Conservation (phyloP, 2,113 vertebrate genomes). For the Noctilio leporinus region DNA sequence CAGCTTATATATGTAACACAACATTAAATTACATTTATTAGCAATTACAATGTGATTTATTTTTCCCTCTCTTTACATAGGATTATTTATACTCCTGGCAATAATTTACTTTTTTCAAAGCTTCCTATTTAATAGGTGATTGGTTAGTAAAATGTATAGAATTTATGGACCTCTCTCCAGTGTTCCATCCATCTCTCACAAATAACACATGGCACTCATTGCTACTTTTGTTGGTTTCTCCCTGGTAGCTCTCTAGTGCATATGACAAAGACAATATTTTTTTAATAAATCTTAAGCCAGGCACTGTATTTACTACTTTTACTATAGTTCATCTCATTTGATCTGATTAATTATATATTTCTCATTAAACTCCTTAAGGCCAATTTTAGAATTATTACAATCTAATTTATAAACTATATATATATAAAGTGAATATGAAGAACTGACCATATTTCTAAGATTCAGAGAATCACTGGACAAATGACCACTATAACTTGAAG, state of each 20-base stretch:
- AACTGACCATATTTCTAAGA: not conserved
- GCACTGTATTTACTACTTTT: slow-evolving; percentile 23
- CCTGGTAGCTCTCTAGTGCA: not conserved
- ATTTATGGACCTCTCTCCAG: not conserved
- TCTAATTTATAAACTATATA: not conserved
- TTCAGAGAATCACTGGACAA: slow-evolving; percentile 10
- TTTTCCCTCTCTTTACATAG: not conserved
- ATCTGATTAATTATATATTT: slow-evolving; percentile 39
- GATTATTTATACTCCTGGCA: slow-evolving; percentile 4
- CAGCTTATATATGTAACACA: slow-evolving; percentile 28
- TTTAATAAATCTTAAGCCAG: slow-evolving; percentile 6
- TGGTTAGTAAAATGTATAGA: slow-evolving; percentile 19
- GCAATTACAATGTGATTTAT: slow-evolving; percentile 34
- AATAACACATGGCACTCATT: not conserved
- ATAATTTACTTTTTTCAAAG: slow-evolving; percentile 47
- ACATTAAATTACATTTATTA: slow-evolving; percentile 29
- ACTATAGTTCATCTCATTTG: slow-evolving; percentile 29
- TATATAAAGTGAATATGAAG: not conserved
- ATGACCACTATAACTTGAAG: not conserved
- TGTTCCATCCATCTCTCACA: not conserved
- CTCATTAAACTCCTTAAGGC: slow-evolving; percentile 7
- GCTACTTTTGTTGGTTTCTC: not conserved
- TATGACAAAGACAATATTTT: slow-evolving; percentile 24
- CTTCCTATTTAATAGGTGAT: slow-evolving; percentile 18
- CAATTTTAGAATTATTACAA: slow-evolving; percentile 15